A percentile compares a stretch with the other conserved stretches of the same genome.
phyloP scores from a whole-genome alignment of 2,888 invertebrate species.

The Campoletis raptor region DNA sequence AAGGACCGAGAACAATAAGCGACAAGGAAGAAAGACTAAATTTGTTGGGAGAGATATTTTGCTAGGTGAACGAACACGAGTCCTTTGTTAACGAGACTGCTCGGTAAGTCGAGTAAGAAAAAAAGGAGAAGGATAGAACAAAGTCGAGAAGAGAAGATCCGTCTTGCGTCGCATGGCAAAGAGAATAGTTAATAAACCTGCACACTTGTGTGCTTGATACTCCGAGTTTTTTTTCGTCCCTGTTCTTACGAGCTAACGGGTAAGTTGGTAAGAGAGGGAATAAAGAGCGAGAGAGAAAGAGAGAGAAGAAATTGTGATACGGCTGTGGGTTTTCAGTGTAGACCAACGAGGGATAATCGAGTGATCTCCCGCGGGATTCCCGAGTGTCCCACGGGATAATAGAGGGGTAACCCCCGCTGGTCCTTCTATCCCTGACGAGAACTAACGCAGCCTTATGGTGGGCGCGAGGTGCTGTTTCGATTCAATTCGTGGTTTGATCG shows the following conservation, averaged over 20 bases:
- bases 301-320: conserved; percentile 43
- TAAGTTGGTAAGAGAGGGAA: neutral
- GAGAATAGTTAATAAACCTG: conserved; percentile 81
- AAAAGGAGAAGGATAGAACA: conserved; percentile 7
- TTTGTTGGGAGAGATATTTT: conserved; percentile 53
- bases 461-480: conserved; percentile 80
- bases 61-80: conserved; percentile 63
- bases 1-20: conserved; percentile 73
- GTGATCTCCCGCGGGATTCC: conserved; percentile 79
- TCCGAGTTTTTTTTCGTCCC: conserved; percentile 62
- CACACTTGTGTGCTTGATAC: conserved; percentile 42
- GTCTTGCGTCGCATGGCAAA: conserved; percentile 78
- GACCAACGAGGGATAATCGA: conserved; percentile 77
- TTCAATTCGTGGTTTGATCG: conserved; percentile 83
- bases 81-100: conserved; percentile 59
- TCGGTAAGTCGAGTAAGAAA: conserved; percentile 48
- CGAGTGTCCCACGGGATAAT: conserved; percentile 66
- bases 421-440: conserved; percentile 54
- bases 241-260: conserved; percentile 65
- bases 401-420: conserved; percentile 60
- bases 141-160: conserved; percentile 19
- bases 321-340: conserved; percentile 71
- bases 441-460: conserved; percentile 75
- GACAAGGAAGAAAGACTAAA: conserved; percentile 27
- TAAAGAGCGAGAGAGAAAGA: conserved; percentile 7